Conservation (phyloP, 1,140 invertebrate species). For the Bursaphelenchus mucronatus region DNA sequence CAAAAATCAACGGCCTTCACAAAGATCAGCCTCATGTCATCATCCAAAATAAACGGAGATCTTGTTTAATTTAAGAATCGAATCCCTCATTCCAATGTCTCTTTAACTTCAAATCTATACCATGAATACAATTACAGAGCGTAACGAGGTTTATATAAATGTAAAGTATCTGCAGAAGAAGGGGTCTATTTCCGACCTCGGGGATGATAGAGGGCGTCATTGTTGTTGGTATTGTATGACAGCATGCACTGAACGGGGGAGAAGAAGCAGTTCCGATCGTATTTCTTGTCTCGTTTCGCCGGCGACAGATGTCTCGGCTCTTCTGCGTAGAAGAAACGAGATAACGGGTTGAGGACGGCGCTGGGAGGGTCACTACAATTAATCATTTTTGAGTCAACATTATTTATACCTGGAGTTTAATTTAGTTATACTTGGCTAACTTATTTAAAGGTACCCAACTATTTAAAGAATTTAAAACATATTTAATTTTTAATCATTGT, state of each 20-base stretch:
- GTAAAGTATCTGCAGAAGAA: no score
- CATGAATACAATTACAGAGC: no score
- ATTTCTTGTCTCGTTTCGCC: slow-evolving; percentile 25
- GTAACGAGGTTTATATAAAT: no score
- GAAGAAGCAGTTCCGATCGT: slow-evolving; percentile 45
- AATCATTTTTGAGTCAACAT: not conserved
- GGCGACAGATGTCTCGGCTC: not conserved
- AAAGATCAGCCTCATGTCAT: no score
- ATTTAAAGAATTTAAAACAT: not conserved
- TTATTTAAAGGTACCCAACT: not conserved
- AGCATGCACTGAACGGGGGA: slow-evolving; percentile 47
- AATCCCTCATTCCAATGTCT: no score
- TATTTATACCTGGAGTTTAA: not conserved
- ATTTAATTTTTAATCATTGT: not conserved
- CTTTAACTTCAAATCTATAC: no score
- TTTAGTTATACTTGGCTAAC: not conserved
- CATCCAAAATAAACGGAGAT: no score
- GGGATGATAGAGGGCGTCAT: not conserved
- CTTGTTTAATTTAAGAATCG: no score
- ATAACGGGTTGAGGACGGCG: not conserved
- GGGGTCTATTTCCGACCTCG: not conserved
- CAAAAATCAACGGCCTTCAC: no score
- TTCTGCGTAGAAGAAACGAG: not conserved
- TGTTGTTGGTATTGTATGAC: slow-evolving; percentile 27
- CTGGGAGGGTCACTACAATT: not conserved